A percentile compares a stretch with the other conserved stretches of the same genome.
phyloP scores from a whole-genome alignment of 2,888 invertebrate genomes.

The Agrochola macilenta region DNA sequence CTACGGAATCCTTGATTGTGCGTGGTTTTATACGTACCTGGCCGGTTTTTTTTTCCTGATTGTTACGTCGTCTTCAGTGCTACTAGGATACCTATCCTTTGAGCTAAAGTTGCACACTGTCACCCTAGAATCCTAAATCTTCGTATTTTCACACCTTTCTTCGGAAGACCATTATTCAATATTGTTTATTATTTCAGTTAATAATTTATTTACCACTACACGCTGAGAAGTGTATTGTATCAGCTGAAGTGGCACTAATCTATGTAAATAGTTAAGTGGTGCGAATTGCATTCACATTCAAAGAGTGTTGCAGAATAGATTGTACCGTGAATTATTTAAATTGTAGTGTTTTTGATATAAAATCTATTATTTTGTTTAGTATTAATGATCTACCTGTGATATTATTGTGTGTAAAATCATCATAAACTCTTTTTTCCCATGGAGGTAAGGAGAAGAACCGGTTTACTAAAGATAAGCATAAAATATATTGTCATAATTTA shows the following conservation, averaged over 20 bases:
- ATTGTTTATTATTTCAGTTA: background rate
- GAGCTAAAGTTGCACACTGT: no score
- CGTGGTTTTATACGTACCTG: no score
- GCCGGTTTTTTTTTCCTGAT: no score
- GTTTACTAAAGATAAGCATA: no score
- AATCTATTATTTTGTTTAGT: background rate
- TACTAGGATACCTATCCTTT: no score
- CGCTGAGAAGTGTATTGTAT: constrained; percentile 2
- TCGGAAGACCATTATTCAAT: background rate
- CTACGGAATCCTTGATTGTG: no score
- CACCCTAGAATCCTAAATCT: background rate
- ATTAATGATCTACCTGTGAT: background rate
- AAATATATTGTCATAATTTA: no score
- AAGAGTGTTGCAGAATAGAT: constrained; percentile 44
- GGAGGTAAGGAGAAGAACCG: background rate
- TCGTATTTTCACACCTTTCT: background rate
- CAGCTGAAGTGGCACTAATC: constrained; percentile 39
- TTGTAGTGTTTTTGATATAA: background rate
- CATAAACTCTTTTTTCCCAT: background rate
- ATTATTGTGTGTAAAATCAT: background rate
- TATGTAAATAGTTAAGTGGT: constrained; percentile 45
- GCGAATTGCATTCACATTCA: constrained; percentile 40
- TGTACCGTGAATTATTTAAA: constrained; percentile 25
- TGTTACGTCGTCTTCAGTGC: no score
- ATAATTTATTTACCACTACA: constrained; percentile 4